Base-by-base conservation (phyloP, 2,797 vertebrate species). In the Bufotes viridis region DNA sequence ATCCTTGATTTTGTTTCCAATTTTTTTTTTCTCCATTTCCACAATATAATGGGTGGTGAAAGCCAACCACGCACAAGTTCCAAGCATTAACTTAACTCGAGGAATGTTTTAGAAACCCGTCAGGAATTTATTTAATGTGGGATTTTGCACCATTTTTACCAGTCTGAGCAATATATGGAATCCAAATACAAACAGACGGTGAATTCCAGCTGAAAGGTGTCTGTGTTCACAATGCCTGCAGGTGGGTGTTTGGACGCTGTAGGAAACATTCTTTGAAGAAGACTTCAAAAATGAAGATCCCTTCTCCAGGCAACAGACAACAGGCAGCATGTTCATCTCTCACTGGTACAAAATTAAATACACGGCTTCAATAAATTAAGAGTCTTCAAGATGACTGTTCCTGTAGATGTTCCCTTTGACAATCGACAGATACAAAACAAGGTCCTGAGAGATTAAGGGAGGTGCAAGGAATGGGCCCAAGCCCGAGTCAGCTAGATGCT, bases 231-330 rank as follows among this genome's bases (percentile, higher is more conserved):
- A n/a, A 17, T 58, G 49, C 84, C 55, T 82, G 82, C 20, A 74
- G 82, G 88, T 67, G 72, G 70, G 69, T 84, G 75, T 78, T 78
- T 69, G 78, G 60, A 26, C 65, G 84, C 58, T 70, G 55, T 72
- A 76, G 58, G 61, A 61, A 26, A 81, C 60, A n/a, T 82, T 65
- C 83, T 89, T 89, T 89, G 88, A 86, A 81, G 84, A 86, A 81
- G 49, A 89, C 84, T 69, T 89, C 87, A 89, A 89, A 65, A 88
- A 81, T 85, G n/a, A 85, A 67, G 78, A 85, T 42, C 83, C 22
- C 55, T 67, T 89, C 83, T 86, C 79, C 61, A 75, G 78, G 78
- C 69, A 53, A 78, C 72, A 57, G 42, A 18, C 58, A 82, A n/a
- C n/a, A 67, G 83, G 13, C 70, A 12, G n/a, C 42, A 26, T 76